A percentile compares a stretch with the other conserved stretches of the same genome.
Conservation (phyloP, 2,888 invertebrate genomes). For the Orchesellides sinensis region DNA sequence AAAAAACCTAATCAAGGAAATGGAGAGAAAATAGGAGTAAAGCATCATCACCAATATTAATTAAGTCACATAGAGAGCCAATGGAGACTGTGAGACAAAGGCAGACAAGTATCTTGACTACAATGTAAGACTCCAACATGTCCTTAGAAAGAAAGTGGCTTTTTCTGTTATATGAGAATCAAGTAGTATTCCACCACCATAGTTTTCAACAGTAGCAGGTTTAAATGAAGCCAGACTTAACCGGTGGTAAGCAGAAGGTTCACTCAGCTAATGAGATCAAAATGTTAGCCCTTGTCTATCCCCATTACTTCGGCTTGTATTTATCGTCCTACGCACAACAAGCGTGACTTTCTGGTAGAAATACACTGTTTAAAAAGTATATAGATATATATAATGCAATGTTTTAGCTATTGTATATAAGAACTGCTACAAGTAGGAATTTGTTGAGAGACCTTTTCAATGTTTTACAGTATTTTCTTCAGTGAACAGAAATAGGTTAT, state of each 20-base stretch:
- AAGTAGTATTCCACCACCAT: constrained; percentile 50
- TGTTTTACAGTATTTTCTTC: too few species aligned
- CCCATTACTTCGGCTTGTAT: constrained; percentile 44
- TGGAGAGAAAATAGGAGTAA: constrained; percentile 72
- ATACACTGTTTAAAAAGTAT: too few species aligned
- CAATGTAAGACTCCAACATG: neutral
- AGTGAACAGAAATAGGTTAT: constrained; percentile 51
- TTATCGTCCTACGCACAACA: constrained; percentile 40
- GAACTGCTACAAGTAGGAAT: neutral
- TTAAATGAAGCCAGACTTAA: constrained; percentile 32
- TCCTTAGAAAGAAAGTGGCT: neutral
- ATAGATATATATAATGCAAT: neutral
- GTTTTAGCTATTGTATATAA: neutral
- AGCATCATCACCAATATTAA: constrained; percentile 73
- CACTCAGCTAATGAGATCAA: constrained; percentile 73
- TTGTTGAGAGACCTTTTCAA: too few species aligned
- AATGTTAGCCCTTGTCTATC: constrained; percentile 69
- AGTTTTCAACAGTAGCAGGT: neutral
- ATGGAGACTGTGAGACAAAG: constrained; percentile 43
- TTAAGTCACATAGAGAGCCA: constrained; percentile 67
- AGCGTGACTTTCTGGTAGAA: too few species aligned
- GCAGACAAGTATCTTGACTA: constrained; percentile 21
- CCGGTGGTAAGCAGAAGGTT: constrained; percentile 62
- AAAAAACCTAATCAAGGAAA: constrained; percentile 71
- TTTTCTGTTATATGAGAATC: constrained; percentile 12